A percentile compares a stretch with the other conserved stretches of the same genome.
Evolutionary conservation across 2,113 vertebrate species (phyloP).

Genomic region (Varanus salvator): DNA sequence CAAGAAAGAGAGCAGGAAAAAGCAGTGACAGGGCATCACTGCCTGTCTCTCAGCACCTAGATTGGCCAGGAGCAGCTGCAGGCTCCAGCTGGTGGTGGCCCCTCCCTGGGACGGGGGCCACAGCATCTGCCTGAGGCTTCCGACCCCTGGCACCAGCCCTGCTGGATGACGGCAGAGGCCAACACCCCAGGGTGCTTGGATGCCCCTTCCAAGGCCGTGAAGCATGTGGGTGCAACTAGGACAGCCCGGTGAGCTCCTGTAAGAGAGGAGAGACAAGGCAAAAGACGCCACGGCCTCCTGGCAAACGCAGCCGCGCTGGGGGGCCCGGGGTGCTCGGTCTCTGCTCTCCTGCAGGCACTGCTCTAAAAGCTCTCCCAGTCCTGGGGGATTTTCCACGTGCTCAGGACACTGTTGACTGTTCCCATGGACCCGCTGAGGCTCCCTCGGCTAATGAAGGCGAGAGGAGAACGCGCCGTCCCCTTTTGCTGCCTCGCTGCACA

Average conservation of each 20-base stretch:
- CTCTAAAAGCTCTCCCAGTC: neutral
- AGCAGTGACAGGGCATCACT: too few species aligned
- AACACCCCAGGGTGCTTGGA: neutral
- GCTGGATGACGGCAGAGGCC: neutral
- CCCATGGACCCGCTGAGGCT: conserved; percentile 31
- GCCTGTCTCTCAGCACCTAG: too few species aligned
- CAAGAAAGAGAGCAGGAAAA: too few species aligned
- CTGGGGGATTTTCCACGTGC: conserved; percentile 37
- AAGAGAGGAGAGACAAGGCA: neutral
- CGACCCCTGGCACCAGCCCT: neutral
- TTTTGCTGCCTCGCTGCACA: neutral
- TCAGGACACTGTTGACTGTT: conserved; percentile 42
- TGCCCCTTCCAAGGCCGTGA: neutral
- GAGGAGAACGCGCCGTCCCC: conserved; percentile 30
- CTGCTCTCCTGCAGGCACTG: neutral
- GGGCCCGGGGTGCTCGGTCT: too few species aligned
- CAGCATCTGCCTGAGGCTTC: too few species aligned
- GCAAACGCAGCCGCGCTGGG: too few species aligned
- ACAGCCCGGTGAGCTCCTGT: neutral
- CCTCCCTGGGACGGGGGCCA: too few species aligned
- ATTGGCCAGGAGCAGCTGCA: too few species aligned
- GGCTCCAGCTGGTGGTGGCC: too few species aligned
- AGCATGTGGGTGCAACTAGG: neutral
- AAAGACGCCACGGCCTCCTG: neutral
- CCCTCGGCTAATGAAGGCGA: conserved; percentile 51